phyloP scores from a whole-genome alignment of 23 tunicate species.

The Halocynthia aurantium region DNA sequence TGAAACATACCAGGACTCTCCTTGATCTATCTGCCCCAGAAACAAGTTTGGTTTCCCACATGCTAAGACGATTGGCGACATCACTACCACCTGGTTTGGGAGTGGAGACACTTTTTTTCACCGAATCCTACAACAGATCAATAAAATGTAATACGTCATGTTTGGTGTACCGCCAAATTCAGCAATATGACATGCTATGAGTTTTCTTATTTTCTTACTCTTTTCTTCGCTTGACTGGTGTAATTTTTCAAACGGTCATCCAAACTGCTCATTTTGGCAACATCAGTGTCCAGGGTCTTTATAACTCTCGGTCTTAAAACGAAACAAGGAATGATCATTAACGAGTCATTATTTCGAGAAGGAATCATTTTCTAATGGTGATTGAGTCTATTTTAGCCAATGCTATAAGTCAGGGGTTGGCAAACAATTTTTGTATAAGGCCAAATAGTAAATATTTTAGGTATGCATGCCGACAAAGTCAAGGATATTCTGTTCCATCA shows the following conservation, averaged over 20 bases:
- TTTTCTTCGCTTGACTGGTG: conserved; percentile 59
- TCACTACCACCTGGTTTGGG: conserved; percentile 26
- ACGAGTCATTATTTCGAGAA: neutral
- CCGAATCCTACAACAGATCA: conserved; percentile 25
- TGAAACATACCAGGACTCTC: conserved; percentile 16
- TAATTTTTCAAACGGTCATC: conserved; percentile 75
- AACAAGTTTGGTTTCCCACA: conserved; percentile 62
- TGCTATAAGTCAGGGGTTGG: neutral
- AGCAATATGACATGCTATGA: too few relatives aligned
- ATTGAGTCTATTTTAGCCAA: neutral
- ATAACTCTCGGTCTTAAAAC: conserved; percentile 49
- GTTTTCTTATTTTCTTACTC: conserved; percentile 21
- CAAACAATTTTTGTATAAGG: neutral
- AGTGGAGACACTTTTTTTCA: conserved; percentile 39
- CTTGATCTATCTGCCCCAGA: conserved; percentile 35
- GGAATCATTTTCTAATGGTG: neutral
- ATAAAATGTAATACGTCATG: neutral
- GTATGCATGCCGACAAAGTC: neutral
- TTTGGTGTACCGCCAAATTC: too few relatives aligned
- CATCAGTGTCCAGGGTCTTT: conserved; percentile 28
- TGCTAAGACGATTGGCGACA: conserved; percentile 55
- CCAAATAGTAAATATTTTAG: neutral
- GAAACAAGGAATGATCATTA: neutral
- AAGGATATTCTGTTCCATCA: neutral
- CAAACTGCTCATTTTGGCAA: conserved; percentile 44